Base-by-base conservation (phyloP, 2,113 vertebrate species). In the Argyrosomus japonicus region DNA sequence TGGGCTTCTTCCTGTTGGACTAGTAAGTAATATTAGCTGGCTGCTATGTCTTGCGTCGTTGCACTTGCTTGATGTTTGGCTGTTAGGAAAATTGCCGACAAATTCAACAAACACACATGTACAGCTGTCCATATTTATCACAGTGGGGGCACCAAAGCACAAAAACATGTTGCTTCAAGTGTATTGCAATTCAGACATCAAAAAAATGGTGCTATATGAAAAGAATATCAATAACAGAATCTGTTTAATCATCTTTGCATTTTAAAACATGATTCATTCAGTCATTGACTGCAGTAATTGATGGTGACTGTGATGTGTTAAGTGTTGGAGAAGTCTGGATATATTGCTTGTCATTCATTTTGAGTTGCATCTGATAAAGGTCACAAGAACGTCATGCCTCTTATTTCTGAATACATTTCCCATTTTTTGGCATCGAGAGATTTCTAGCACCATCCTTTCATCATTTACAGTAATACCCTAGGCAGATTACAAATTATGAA, bases 361-460 rank as follows among this genome's bases (percentile, higher is more conserved):
- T 9, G n/a, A 53, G 23, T 29, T 23, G 3, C 18, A 6, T 68
- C 21, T 45, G 23, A 68, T 67, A 21, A 76, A 80, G 60, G 53
- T 83, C 54, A 75, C 54, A 43, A 53, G n/a, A 29, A n/a, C 1
- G 0, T n/a, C 69, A n/a, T 40, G 56, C 32, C 25, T 72, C 25
- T 79, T 45, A 9, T 57, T 68, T 74, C 68, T 47, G 32, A 75
- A 29, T 63, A 19, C 0, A 56, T 72, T 29, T 63, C 50, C 4
- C 15, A n/a, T 45, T 47, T 56, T 62, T 23, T 40, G 21, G 72
- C 53, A 18, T n/a, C 40, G 4, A 23, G 29, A 54, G 7, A 58
- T 7, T 10, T 23, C 21, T 0, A 3, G 54, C 12, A 1, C 25
- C 19, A 68, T 56, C 50, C 27, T 61, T 25, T 64, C 27, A 23